These are phyloP conservation scores for Prorops nasuta DNA, from an alignment of 1,140 invertebrate species.

Conservation along the genomic window DNA sequence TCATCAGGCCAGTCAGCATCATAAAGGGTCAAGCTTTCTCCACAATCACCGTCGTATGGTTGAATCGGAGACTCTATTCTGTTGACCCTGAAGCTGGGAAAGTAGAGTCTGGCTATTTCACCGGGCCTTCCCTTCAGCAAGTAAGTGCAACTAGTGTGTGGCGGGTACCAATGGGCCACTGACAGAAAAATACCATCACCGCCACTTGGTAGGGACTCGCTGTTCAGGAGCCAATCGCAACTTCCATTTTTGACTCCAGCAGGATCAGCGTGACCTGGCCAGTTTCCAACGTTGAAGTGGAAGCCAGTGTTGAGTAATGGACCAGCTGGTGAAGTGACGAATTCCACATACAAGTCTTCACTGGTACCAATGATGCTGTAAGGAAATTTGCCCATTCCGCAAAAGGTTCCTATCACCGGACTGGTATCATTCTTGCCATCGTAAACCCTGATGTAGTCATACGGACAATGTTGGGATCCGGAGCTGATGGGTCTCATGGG, in stretches of 20 bases:
- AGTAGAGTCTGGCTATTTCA: constrained; percentile 83
- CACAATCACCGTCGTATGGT: constrained; percentile 83
- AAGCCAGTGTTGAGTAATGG: constrained; percentile 88
- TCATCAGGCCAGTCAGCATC: constrained; percentile 83
- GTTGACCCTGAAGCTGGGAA: constrained; percentile 86
- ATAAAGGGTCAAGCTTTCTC: constrained; percentile 84
- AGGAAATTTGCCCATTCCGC: constrained; percentile 90
- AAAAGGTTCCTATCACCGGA: constrained; percentile 86
- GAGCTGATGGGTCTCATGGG: constrained; percentile 87
- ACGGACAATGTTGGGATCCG: constrained; percentile 82
- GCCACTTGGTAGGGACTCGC: constrained; percentile 72
- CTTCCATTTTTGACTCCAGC: constrained; percentile 80
- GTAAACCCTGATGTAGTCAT: constrained; percentile 87
- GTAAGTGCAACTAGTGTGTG: constrained; percentile 87
- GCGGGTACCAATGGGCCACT: constrained; percentile 89
- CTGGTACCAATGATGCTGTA: constrained; percentile 92
- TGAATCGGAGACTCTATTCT: constrained; percentile 83
- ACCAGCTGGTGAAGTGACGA: constrained; percentile 84
- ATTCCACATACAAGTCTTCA: constrained; percentile 86
- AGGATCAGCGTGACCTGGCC: constrained; percentile 86
- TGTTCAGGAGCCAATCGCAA: constrained; percentile 83
- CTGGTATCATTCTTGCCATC: constrained; percentile 85
- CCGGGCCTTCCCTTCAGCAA: constrained; percentile 79
- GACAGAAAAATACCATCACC: constrained; percentile 87
- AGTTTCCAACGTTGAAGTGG: constrained; percentile 90